Evolutionary conservation across 2,797 vertebrate species (phyloP), one percentile per base, ranked within the genome.

Genomic region (Hapalemur alaotrensis): DNA sequence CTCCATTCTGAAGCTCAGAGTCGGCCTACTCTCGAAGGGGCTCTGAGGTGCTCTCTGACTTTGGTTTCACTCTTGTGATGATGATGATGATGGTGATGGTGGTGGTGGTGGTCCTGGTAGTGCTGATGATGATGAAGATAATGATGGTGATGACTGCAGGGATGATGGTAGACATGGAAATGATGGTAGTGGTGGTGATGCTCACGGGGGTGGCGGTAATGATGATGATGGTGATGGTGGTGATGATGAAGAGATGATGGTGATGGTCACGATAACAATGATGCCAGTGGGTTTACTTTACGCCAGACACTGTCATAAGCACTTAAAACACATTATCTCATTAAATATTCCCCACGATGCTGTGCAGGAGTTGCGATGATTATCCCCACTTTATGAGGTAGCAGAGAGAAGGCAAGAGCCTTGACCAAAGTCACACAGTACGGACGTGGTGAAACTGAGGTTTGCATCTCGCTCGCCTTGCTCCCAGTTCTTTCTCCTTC

Each of bases 101-200:
- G 48, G 1, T 48, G 18, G 4, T 78, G 61, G 0, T 52, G 5
- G 2, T 59, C 3, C 0, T n/a, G 54, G 7, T 2, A 5, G 0
- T 46, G 32, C 3, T 10, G 28, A 23, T n/a, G n/a, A 1, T 23
- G 41, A 7, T 35, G 10, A 1, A 43, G n/a, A 0, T 35, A 38
- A 38, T 38, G 23, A 15, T 46, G 46, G 0, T 59, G 41, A 3
- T 43, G 9, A 1, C 23, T 15, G 0, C 4, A 4, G 1, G 22
- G 12, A 4, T 52, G 12, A 0, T 73, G 12, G 5, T 25, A 4
- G 7, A 5, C 28, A n/a, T 18, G 2, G 38, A 52, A 18, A 4
- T 28, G 57, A 10, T 28, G 52, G 32, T 43, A 46, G 28, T 52
- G 50, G 0, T 48, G 20, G 2, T 54, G 43, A 1, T 72, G 48